A percentile compares a stretch with the other conserved stretches of the same genome.
Conservation (phyloP, 2,888 invertebrate species). For the Macrosiphum euphorbiae region DNA sequence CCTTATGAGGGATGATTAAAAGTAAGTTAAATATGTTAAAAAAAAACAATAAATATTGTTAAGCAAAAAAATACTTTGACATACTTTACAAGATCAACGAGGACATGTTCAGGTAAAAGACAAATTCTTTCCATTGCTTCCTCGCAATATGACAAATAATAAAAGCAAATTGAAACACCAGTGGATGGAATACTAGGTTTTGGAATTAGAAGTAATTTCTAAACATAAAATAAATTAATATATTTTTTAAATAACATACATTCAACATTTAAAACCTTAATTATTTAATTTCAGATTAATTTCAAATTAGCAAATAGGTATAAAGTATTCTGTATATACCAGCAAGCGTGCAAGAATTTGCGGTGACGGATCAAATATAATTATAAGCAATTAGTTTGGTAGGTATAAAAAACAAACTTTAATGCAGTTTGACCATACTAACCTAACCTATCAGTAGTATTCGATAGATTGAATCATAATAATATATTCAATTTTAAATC, state of each 20-base stretch:
- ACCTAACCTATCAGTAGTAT: no score
- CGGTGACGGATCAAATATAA: background rate
- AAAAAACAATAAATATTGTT: background rate
- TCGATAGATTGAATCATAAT: no score
- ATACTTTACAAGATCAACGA: constrained; percentile 58
- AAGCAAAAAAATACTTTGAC: background rate
- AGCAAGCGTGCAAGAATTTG: background rate
- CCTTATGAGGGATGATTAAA: constrained; percentile 70
- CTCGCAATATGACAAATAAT: constrained; percentile 96
- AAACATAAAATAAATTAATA: constrained; percentile 67
- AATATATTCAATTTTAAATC: no score
- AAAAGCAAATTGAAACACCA: constrained; percentile 95
- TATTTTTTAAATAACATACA: background rate
- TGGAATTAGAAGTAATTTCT: constrained; percentile 89
- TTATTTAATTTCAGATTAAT: background rate
- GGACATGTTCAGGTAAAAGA: constrained; percentile 79
- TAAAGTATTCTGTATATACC: no score
- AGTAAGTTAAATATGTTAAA: background rate
- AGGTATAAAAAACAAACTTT: background rate
- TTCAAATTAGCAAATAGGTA: background rate
- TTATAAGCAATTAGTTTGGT: background rate
- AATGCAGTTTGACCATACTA: background rate
- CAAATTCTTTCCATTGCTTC: constrained; percentile 98
- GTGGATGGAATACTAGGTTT: constrained; percentile 95
- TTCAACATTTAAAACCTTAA: background rate